A percentile compares a stretch with the other conserved stretches of the same genome.
Conservation (phyloP, 1,140 invertebrate genomes). For the Charaxes varanes region DNA sequence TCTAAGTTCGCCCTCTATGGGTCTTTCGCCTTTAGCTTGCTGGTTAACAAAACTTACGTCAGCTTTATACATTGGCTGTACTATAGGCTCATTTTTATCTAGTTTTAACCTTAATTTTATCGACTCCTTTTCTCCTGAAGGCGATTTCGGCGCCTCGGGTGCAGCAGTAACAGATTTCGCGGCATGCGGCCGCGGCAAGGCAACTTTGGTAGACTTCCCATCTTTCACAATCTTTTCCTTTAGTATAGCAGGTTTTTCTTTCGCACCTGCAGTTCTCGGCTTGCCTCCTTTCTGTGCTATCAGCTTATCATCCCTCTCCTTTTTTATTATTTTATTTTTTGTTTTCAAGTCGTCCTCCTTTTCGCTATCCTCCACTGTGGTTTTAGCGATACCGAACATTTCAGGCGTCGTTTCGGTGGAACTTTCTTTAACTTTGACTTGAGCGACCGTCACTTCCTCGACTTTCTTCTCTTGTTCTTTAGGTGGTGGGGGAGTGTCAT, state of each 20-base stretch:
- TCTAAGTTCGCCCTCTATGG: slow-evolving; percentile 81
- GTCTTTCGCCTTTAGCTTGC: slow-evolving; percentile 44
- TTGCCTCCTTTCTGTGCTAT: slow-evolving; percentile 53
- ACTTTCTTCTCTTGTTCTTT: slow-evolving; percentile 52
- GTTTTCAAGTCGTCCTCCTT: slow-evolving; percentile 45
- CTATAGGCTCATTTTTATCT: slow-evolving; percentile 85
- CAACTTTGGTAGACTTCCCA: slow-evolving; percentile 55
- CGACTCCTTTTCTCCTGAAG: slow-evolving; percentile 78
- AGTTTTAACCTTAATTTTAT: slow-evolving; percentile 89
- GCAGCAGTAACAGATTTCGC: slow-evolving; percentile 63
- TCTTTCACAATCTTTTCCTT: slow-evolving; percentile 61
- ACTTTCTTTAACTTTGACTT: slow-evolving; percentile 50
- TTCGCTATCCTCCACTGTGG: slow-evolving; percentile 41
- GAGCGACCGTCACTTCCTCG: slow-evolving; percentile 55
- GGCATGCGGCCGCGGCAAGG: slow-evolving; percentile 43
- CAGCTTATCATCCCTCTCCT: slow-evolving; percentile 51
- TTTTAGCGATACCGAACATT: slow-evolving; percentile 53
- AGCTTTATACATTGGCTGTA: slow-evolving; percentile 85
- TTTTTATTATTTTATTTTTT: slow-evolving; percentile 66
- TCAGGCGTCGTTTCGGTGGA: slow-evolving; percentile 35
- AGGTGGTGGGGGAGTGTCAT: slow-evolving; percentile 51
- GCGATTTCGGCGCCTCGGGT: slow-evolving; percentile 48
- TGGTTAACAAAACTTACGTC: slow-evolving; percentile 81
- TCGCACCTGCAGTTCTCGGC: slow-evolving; percentile 45
- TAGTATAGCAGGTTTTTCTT: slow-evolving; percentile 55